A percentile compares a stretch with the other conserved stretches of the same genome.
phyloP scores from a whole-genome alignment of 2,797 vertebrate genomes.

The Paguma larvata region DNA sequence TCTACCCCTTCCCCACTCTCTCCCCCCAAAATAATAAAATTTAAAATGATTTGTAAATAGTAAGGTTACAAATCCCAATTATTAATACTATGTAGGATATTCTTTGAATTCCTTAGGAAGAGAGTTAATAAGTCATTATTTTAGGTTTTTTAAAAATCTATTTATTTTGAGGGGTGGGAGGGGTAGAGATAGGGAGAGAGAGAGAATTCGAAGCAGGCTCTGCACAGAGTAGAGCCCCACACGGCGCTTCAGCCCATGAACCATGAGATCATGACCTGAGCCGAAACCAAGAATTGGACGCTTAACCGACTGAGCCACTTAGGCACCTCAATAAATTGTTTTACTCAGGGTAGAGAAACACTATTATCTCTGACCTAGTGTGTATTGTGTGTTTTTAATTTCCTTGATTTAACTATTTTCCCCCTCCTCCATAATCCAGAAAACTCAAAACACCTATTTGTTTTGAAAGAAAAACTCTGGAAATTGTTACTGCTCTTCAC shows the following conservation, averaged over 20 bases:
- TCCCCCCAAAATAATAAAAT: neutral
- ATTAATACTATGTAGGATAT: neutral
- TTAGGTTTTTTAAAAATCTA: too few relatives aligned
- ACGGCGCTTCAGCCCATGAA: too few relatives aligned
- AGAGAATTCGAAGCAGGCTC: too few relatives aligned
- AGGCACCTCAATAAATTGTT: neutral
- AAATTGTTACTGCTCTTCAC: neutral
- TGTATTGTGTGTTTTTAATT: neutral
- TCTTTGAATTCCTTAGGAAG: neutral
- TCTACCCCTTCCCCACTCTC: too few relatives aligned
- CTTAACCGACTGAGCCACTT: too few relatives aligned
- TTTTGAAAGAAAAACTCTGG: neutral
- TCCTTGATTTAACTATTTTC: neutral
- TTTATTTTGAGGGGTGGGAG: too few relatives aligned
- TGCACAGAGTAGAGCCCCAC: too few relatives aligned
- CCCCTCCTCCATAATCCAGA: neutral
- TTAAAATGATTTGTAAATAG: constrained; percentile 56
- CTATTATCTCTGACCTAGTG: neutral
- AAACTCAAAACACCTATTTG: neutral
- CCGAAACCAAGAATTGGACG: too few relatives aligned
- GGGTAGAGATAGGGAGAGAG: too few relatives aligned
- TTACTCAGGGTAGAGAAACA: neutral
- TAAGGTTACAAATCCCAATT: neutral
- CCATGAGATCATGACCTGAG: too few relatives aligned
- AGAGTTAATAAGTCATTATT: neutral